These are phyloP conservation scores for Thysanoteuthis rhombus DNA, from an alignment of 2,888 invertebrate genomes.

Conservation along the genomic window DNA sequence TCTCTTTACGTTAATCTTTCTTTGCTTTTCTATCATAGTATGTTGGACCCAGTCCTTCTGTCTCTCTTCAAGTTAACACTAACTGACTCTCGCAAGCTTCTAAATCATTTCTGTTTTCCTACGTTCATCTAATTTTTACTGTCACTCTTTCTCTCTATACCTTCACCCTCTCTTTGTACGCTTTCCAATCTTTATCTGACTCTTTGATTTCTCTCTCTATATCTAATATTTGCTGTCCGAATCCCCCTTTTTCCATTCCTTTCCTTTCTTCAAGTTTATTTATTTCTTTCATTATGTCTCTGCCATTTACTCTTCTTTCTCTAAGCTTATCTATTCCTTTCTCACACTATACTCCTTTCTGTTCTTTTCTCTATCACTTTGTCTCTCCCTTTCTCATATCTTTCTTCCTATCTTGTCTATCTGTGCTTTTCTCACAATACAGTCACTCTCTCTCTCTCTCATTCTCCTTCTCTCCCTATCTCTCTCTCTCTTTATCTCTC, in stretches of 20 bases:
- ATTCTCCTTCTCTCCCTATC: not conserved
- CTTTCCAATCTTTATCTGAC: too few relatives aligned
- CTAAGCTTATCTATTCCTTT: not conserved
- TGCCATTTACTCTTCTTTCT: not conserved
- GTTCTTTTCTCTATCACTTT: not conserved
- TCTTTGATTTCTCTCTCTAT: not conserved
- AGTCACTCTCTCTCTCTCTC: not conserved
- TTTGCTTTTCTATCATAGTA: too few relatives aligned
- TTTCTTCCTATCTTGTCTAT: not conserved
- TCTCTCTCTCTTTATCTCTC: not conserved
- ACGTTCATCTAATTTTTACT: too few relatives aligned
- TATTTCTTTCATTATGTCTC: not conserved
- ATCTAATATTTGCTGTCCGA: not conserved
- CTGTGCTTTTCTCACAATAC: not conserved
- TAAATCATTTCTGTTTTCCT: too few relatives aligned
- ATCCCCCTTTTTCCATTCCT: not conserved
- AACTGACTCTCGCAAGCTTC: too few relatives aligned
- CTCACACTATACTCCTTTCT: not conserved
- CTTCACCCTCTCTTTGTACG: too few relatives aligned
- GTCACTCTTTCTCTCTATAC: too few relatives aligned
- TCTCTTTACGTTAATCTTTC: too few relatives aligned
- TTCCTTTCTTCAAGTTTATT: not conserved
- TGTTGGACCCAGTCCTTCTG: too few relatives aligned
- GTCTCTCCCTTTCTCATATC: too few relatives aligned
- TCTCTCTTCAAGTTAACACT: too few relatives aligned